Percentiles rank a stretch among this genome's conserved stretches.
phyloP scores from a whole-genome alignment of 1,140 invertebrate species.

The Wiebesia pumilae region DNA sequence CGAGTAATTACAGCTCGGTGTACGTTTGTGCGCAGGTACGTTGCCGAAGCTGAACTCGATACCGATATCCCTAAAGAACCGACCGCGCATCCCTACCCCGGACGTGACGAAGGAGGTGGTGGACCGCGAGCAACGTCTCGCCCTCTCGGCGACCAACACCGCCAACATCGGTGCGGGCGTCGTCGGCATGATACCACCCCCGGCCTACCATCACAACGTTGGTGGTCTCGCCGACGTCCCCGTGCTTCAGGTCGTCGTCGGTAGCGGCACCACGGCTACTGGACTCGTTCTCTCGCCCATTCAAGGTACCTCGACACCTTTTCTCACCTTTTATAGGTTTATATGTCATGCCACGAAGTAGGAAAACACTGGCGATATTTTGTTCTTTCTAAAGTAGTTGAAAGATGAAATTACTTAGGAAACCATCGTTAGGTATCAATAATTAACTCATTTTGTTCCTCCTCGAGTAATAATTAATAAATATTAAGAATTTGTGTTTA shows the following conservation, averaged over 20 bases:
- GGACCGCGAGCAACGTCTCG: conserved; percentile 81
- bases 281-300: conserved; percentile 80
- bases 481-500: neutral
- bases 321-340: neutral
- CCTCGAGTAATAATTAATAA: neutral
- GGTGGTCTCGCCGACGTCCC: conserved; percentile 77
- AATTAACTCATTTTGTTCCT: neutral
- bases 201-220: conserved; percentile 67
- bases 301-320: conserved; percentile 69
- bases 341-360: neutral
- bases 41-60: conserved; percentile 80
- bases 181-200: conserved; percentile 77
- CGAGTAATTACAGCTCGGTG: too few species aligned
- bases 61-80: conserved; percentile 81
- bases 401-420: neutral
- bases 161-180: conserved; percentile 77
- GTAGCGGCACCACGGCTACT: neutral
- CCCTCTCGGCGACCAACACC: conserved; percentile 73
- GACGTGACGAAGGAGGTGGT: conserved; percentile 87
- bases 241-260: conserved; percentile 78
- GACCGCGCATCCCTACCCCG: conserved; percentile 89
- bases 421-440: neutral
- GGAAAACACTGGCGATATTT: neutral
- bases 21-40: conserved; percentile 71
- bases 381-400: too few species aligned